Conservation (phyloP, 2,888 invertebrate species). For the Dermolepida albohirtum region DNA sequence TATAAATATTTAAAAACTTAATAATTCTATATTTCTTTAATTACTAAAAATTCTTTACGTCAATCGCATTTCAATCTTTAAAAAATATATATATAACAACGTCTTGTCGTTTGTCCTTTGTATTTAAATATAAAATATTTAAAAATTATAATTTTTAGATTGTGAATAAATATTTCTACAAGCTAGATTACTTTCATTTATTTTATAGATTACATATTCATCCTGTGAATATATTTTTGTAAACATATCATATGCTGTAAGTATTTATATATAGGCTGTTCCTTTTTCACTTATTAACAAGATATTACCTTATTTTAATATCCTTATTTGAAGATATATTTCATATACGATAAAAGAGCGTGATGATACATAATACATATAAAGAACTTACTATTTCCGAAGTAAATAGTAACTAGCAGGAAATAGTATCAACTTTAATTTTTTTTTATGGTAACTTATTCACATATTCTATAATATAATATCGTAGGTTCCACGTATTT, state of each 20-base stretch:
- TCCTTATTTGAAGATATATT: constrained; percentile 31
- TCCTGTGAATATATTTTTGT: constrained; percentile 1
- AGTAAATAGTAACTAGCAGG: constrained; percentile 13
- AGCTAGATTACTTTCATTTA: too few relatives aligned
- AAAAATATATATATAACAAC: too few relatives aligned
- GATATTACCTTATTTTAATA: constrained; percentile 18
- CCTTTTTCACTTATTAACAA: constrained; percentile 12
- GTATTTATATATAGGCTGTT: constrained; percentile 19
- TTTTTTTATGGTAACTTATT: constrained; percentile 29
- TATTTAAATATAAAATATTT: too few relatives aligned
- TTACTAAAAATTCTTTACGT: too few relatives aligned
- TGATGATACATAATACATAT: constrained; percentile 10
- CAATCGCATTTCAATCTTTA: too few relatives aligned
- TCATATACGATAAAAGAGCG: constrained; percentile 23
- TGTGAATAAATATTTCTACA: too few relatives aligned
- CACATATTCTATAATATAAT: constrained; percentile 21
- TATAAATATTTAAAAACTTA: too few relatives aligned
- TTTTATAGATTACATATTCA: too few relatives aligned
- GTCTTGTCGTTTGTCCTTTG: too few relatives aligned
- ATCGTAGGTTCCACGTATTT: constrained; percentile 4
- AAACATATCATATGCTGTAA: not conserved
- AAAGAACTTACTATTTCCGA: constrained; percentile 17
- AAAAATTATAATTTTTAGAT: too few relatives aligned
- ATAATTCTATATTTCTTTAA: too few relatives aligned
- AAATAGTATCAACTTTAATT: constrained; percentile 31